phyloP scores from a whole-genome alignment of 2,888 invertebrate species.

The Selenia dentaria region DNA sequence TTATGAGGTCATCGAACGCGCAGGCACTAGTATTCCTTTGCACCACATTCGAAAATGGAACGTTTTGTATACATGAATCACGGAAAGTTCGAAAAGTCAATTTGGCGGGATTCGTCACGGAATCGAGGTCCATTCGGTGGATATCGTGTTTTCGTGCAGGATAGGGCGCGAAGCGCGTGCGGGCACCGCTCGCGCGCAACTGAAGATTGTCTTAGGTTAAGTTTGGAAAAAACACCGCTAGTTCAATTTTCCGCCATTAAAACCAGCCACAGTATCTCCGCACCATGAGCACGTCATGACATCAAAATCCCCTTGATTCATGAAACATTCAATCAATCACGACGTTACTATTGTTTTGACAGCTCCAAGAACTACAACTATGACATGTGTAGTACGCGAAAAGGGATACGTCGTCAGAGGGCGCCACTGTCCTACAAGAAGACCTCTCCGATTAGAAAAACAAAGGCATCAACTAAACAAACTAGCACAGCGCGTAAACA shows the following conservation, averaged over 20 bases:
- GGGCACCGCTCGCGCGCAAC: conserved; percentile 78
- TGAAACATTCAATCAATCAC: conserved; percentile 43
- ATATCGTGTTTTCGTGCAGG: conserved; percentile 59
- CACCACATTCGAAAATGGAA: conserved; percentile 60
- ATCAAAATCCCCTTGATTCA: conserved; percentile 29
- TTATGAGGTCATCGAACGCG: conserved; percentile 68
- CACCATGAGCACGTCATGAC: conserved; percentile 57
- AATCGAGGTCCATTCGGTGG: conserved; percentile 63
- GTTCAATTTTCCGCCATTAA: conserved; percentile 74
- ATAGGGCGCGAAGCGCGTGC: conserved; percentile 66
- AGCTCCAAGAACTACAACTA: conserved; percentile 57
- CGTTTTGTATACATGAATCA: conserved; percentile 51
- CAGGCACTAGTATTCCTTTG: conserved; percentile 50
- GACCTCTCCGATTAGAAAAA: conserved; percentile 43
- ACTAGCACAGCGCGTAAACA: conserved; percentile 83
- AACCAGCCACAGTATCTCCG: conserved; percentile 57
- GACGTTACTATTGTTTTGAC: conserved; percentile 70
- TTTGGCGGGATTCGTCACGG: conserved; percentile 54
- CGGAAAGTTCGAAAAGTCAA: conserved; percentile 51
- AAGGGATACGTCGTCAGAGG: conserved; percentile 55
- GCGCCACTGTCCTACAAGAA: conserved; percentile 54
- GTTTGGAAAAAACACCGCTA: conserved; percentile 77
- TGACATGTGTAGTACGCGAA: conserved; percentile 49
- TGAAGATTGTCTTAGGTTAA: conserved; percentile 81
- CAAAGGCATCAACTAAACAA: conserved; percentile 68